Percentiles rank a stretch among this genome's conserved stretches.
Evolutionary conservation across 2,113 vertebrate species (phyloP).

Genomic region (Sula dactylatra): DNA sequence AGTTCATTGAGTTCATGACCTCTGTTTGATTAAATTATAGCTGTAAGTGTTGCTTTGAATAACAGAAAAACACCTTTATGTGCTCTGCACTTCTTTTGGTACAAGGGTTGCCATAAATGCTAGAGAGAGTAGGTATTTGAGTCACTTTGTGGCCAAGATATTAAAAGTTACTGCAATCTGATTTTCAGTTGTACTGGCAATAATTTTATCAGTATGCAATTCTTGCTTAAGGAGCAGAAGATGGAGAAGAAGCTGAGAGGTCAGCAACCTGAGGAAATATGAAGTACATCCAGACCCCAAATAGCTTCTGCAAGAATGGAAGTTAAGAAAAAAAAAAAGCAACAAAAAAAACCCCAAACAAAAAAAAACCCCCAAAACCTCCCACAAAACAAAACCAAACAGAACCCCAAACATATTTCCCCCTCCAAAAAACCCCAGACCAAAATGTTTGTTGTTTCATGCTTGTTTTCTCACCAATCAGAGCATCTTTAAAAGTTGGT

Average conservation of each 20-base stretch:
- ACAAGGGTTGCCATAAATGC: not conserved
- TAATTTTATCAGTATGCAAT: not conserved
- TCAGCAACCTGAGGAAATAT: not conserved
- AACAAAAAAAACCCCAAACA: not conserved
- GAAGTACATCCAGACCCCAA: not conserved
- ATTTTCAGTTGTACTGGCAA: not conserved
- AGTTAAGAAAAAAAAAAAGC: not conserved
- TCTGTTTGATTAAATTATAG: not conserved
- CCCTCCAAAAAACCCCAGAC: too few relatives aligned
- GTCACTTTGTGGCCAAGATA: not conserved
- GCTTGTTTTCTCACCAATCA: not conserved
- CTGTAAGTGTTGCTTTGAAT: not conserved
- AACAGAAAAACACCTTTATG: not conserved
- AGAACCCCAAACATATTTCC: not conserved
- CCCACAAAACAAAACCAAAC: not conserved
- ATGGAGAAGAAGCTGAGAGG: not conserved
- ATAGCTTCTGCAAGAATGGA: not conserved
- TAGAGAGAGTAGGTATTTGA: not conserved
- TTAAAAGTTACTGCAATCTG: not conserved
- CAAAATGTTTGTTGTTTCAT: not conserved
- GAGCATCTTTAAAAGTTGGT: not conserved
- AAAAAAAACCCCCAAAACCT: not conserved
- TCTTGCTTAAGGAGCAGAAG: not conserved
- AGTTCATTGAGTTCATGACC: not conserved
- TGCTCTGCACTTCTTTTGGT: not conserved